Evolutionary conservation across 2,888 invertebrate species (phyloP).

Genomic region (Resseliella maxima): DNA sequence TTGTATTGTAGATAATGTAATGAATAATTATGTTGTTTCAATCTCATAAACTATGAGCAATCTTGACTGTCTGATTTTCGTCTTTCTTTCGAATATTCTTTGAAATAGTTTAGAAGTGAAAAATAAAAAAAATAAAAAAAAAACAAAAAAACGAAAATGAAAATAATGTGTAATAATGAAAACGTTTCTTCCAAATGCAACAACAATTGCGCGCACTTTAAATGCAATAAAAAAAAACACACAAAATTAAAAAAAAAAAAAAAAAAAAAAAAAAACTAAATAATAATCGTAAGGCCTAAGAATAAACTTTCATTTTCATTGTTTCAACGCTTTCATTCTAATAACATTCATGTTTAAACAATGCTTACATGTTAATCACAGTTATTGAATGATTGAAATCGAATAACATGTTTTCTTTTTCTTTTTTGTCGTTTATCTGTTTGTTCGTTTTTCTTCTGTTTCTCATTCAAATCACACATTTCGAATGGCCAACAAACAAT

Average conservation of each 20-base stretch:
- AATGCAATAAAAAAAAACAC: background rate
- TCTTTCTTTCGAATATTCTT: no score
- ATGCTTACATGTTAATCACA: no score
- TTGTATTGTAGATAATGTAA: background rate
- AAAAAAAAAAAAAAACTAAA: background rate
- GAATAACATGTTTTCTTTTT: background rate
- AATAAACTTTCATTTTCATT: constrained; percentile 2
- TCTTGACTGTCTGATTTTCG: constrained; percentile 17
- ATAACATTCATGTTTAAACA: background rate
- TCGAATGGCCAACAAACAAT: constrained; percentile 10
- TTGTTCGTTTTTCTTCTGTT: no score
- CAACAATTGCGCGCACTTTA: background rate
- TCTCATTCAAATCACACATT: background rate
- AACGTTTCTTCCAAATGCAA: constrained; percentile 4
- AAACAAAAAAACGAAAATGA: no score
- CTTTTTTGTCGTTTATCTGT: background rate
- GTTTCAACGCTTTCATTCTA: background rate
- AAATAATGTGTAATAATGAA: background rate
- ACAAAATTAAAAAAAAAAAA: background rate
- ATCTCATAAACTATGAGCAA: constrained; percentile 32
- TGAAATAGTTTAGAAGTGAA: no score
- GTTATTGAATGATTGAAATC: no score
- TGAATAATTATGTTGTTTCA: background rate
- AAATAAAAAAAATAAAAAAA: background rate
- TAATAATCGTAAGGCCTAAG: background rate